These are phyloP conservation scores for Oreochromis niloticus DNA, from an alignment of 2,113 vertebrate genomes.

Conservation along the genomic window DNA sequence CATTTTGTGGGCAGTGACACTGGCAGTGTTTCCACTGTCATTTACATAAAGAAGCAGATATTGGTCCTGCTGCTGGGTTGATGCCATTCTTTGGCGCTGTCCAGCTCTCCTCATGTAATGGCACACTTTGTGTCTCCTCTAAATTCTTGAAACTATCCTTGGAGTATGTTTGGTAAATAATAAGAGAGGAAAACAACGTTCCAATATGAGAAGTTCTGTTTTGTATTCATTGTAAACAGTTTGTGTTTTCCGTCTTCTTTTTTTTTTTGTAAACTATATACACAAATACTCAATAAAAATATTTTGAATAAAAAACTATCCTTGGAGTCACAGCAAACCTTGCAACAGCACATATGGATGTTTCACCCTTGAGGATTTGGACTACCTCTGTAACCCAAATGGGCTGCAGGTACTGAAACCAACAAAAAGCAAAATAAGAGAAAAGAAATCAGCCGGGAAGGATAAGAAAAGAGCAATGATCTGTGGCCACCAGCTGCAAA, in stretches of 20 bases:
- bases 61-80: not conserved
- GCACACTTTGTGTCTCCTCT: not conserved
- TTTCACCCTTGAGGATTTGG: not conserved
- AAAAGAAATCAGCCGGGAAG: not conserved
- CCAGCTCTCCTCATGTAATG: not conserved
- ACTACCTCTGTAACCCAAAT: not conserved
- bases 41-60: not conserved
- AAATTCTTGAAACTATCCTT: not conserved
- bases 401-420: not conserved
- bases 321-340: not conserved
- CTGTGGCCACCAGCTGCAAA: not conserved
- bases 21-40: not conserved
- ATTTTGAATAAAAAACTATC: not conserved
- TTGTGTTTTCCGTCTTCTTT: fast-evolving
- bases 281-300: not conserved
- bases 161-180: not conserved
- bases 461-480: not conserved
- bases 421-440: not conserved
- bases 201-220: not conserved
- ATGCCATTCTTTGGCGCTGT: not conserved
- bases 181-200: not conserved
- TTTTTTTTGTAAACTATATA: not conserved
- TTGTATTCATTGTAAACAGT: not conserved
- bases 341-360: not conserved
- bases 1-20: not conserved